phyloP scores from a whole-genome alignment of 64 coral and sea anemone species.

The Stichodactyla helianthus region DNA sequence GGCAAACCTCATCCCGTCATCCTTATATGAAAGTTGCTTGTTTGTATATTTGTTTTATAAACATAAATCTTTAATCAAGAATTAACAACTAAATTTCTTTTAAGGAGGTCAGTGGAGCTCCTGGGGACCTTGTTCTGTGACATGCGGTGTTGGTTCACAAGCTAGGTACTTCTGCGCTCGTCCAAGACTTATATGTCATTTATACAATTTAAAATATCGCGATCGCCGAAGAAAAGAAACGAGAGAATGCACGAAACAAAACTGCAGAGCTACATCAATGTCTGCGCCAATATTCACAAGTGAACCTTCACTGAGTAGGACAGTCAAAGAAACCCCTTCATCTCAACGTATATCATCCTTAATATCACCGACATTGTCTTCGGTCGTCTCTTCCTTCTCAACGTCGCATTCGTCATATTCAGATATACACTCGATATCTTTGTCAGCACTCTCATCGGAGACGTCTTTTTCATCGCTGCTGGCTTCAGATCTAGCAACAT shows the following conservation, averaged over 20 bases:
- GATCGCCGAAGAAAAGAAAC: background rate
- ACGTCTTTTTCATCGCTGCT: background rate
- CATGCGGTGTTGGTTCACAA: background rate
- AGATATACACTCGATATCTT: background rate
- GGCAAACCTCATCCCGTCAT: too few species aligned
- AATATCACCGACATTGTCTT: background rate
- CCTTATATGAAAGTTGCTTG: too few species aligned
- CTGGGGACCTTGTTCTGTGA: background rate
- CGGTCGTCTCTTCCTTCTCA: background rate
- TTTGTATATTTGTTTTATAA: too few species aligned
- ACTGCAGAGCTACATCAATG: background rate
- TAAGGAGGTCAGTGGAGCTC: constrained; percentile 1
- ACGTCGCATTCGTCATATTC: background rate
- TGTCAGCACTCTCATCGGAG: background rate
- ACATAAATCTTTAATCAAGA: too few species aligned
- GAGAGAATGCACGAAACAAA: background rate
- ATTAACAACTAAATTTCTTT: background rate
- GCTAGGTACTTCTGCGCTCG: background rate
- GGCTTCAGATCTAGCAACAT: background rate
- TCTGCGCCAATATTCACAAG: background rate
- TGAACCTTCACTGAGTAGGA: background rate
- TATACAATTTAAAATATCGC: background rate
- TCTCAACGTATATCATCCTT: background rate
- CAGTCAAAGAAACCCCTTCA: background rate
- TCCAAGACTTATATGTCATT: background rate